Evolutionary conservation across 2,888 invertebrate genomes (phyloP).

Genomic region (Lepeophtheirus nordmannii): DNA sequence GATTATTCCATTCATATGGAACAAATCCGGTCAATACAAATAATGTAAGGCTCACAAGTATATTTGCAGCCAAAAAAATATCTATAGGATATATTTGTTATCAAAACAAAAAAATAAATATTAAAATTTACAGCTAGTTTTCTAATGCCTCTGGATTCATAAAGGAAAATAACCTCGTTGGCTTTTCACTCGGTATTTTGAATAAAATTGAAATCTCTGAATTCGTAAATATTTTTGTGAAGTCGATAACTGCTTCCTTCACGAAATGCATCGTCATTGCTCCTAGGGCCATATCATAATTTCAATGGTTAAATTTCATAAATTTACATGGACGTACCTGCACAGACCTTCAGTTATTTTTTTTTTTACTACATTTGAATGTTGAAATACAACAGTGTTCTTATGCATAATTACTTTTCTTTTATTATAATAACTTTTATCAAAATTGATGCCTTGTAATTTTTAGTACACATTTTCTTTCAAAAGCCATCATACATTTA

Average conservation of each 20-base stretch:
- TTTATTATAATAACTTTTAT: too few relatives aligned
- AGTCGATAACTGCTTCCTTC: constrained; percentile 42
- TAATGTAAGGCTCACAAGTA: constrained; percentile 78
- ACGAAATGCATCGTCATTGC: constrained; percentile 97
- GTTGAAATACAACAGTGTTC: too few relatives aligned
- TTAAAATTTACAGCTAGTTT: constrained; percentile 62
- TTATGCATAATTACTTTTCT: too few relatives aligned
- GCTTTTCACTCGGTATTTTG: constrained; percentile 59
- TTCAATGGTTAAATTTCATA: too few relatives aligned
- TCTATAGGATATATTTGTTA: background rate
- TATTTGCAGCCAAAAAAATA: constrained; percentile 79
- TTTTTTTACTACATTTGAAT: too few relatives aligned
- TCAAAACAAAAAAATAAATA: background rate
- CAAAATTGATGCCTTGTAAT: too few relatives aligned
- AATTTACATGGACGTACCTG: too few relatives aligned
- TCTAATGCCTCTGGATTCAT: constrained; percentile 88
- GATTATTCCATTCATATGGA: constrained; percentile 84
- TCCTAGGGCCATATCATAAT: constrained; percentile 69
- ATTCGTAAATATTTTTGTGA: constrained; percentile 37
- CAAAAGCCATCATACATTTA: too few relatives aligned
- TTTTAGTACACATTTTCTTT: too few relatives aligned
- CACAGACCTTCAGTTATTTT: too few relatives aligned
- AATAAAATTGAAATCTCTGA: constrained; percentile 43
- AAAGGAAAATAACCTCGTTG: constrained; percentile 79
- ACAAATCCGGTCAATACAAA: constrained; percentile 93